These are phyloP conservation scores for Cygnus atratus DNA, from an alignment of 2,113 vertebrate species.

Conservation along the genomic window DNA sequence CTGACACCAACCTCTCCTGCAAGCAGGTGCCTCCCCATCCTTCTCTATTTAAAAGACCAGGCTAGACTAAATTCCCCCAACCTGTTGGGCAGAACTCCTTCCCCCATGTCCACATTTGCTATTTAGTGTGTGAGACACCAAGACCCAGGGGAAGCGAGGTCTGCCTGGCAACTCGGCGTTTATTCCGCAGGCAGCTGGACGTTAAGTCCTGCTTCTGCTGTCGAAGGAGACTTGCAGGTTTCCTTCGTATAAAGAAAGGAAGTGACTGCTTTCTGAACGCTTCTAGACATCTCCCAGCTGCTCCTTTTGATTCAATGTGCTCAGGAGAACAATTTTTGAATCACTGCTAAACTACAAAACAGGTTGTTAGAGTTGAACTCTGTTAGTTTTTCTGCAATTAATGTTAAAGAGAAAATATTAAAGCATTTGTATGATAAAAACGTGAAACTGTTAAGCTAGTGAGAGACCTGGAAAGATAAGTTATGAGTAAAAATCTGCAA, in stretches of 20 bases:
- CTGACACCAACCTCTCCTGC: too few species aligned
- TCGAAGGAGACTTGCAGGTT: not conserved
- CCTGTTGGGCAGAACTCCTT: too few species aligned
- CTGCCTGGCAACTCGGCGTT: not conserved
- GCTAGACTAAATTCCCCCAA: too few species aligned
- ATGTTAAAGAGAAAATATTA: not conserved
- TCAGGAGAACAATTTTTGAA: not conserved
- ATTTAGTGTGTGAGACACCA: not conserved
- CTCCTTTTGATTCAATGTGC: not conserved
- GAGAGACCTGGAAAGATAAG: not conserved
- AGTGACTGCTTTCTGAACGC: accelerated
- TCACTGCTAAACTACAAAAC: not conserved
- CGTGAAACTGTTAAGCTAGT: not conserved
- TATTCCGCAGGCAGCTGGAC: not conserved
- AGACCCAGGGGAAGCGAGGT: not conserved
- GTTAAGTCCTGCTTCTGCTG: too few species aligned
- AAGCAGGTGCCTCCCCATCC: too few species aligned
- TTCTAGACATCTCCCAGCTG: not conserved
- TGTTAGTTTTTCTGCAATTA: not conserved
- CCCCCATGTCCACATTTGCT: too few species aligned
- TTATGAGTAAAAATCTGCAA: not conserved
- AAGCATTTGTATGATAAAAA: not conserved
- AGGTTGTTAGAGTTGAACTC: not conserved
- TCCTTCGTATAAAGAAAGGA: not conserved
- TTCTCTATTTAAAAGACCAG: too few species aligned